Evolutionary conservation across 2,797 vertebrate species (phyloP), one percentile per base, ranked within the genome.

Genomic region (Bradypus variegatus): DNA sequence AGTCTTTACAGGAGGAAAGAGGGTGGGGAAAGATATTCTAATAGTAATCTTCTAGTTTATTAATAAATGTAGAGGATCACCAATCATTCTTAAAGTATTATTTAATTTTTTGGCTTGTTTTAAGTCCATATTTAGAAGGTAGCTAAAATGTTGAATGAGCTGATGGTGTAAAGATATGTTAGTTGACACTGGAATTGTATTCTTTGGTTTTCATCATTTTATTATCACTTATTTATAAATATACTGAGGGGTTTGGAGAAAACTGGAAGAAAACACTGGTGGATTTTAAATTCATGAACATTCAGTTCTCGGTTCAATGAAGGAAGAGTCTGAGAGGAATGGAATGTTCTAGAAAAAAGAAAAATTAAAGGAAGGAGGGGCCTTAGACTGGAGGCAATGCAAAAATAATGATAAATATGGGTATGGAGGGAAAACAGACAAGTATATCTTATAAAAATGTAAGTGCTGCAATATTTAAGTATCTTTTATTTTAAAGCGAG

Each of bases 321-420:
- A 94, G 80, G 36, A 81, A 91, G 67, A 80, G 58, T 80, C 79
- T 83, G 85, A 86, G 83, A 16, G 21, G 31, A n/a, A 69, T 58
- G 62, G 91, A 95, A 93, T 79, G 72, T 96, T 95, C 90, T 87
- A 41, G 91, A 89, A 83, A 50, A 92, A 85, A 78, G 41, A 87
- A 9, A 88, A 41, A 92, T 92, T 69, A 78, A 84, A 83, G 77
- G 60, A 48, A 88, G 50, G 85, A 85, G 67, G 75, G 33, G 38
- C 18, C 1, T 15, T 60, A 79, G 38, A 62, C 27, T 72, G 65
- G 38, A 92, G 83, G 89, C 93, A 81, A 41, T 78, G 58, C 60
- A 81, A 86, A 94, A 77, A 82, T 88, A 55, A 90, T 11, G 55
- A 55, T 65, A 72, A 69, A 73, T 88, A 73, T 79, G 48, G 21